These are phyloP conservation scores for Pseudorectes ferrugineus DNA, from an alignment of 2,113 vertebrate species.

Conservation along the genomic window DNA sequence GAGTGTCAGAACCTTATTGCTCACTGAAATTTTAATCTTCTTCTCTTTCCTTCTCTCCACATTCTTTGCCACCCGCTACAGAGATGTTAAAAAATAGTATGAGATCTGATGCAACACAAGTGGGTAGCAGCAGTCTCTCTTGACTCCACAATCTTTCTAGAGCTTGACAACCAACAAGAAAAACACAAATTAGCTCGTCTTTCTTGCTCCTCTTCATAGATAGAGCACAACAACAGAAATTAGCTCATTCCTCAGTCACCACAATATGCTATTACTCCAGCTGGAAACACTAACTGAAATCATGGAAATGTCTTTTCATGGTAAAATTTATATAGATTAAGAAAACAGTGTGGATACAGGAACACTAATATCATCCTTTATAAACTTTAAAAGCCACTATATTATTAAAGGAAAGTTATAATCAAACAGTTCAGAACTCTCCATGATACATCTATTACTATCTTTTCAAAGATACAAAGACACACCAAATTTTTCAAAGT, in stretches of 20 bases:
- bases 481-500: background rate
- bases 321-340: background rate
- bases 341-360: background rate
- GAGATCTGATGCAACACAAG: conserved; percentile 24
- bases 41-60: background rate
- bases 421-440: background rate
- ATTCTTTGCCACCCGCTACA: background rate
- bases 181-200: conserved; percentile 24
- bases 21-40: background rate
- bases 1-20: background rate
- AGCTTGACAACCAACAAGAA: conserved; percentile 10
- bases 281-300: background rate
- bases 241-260: background rate
- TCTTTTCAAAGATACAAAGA: background rate
- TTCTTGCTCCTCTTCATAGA: background rate
- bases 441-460: background rate
- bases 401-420: background rate
- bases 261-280: background rate
- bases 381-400: background rate
- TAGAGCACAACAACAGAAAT: background rate
- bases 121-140: conserved; percentile 36
- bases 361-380: background rate
- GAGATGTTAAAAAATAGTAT: conserved; percentile 22
- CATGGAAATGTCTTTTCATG: background rate
- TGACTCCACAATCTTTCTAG: conserved; percentile 2